phyloP scores from a whole-genome alignment of 2,797 vertebrate species.

The Acanthurus lineatus region DNA sequence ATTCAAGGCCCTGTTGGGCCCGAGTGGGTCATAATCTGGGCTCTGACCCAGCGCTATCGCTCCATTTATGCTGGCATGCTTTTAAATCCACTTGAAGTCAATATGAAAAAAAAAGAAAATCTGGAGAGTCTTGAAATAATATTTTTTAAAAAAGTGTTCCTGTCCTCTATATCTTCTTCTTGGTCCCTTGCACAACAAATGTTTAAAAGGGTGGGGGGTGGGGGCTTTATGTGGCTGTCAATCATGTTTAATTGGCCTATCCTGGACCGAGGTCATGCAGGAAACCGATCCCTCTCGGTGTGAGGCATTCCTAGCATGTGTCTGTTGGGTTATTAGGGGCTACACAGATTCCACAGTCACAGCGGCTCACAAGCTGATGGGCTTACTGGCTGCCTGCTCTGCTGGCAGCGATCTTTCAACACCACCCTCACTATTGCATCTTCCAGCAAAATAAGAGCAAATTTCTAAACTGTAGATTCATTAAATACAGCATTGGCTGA shows the following conservation, averaged over 20 bases:
- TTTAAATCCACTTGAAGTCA: constrained; percentile 65
- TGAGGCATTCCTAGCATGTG: constrained; percentile 79
- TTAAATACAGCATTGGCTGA: background rate
- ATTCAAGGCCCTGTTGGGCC: constrained; percentile 49
- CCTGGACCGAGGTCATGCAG: constrained; percentile 72
- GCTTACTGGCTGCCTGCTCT: constrained; percentile 5
- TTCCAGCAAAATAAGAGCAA: constrained; percentile 3
- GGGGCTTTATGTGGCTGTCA: constrained; percentile 77
- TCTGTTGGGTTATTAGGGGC: constrained; percentile 75
- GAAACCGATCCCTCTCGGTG: constrained; percentile 77
- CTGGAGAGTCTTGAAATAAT: constrained; percentile 33
- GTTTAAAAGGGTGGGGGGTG: constrained; percentile 11
- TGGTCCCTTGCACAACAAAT: constrained; percentile 61
- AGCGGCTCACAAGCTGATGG: constrained; percentile 30
- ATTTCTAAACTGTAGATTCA: background rate
- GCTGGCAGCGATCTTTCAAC: background rate
- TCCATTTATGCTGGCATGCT: constrained; percentile 58
- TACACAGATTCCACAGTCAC: constrained; percentile 58
- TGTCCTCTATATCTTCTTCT: constrained; percentile 17
- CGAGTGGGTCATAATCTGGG: constrained; percentile 66
- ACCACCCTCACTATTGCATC: constrained; percentile 10
- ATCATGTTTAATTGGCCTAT: constrained; percentile 82
- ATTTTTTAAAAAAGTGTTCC: constrained; percentile 27
- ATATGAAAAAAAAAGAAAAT: constrained; percentile 25
- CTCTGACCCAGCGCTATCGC: constrained; percentile 66